These are phyloP conservation scores for Uria lomvia DNA, from an alignment of 2,113 vertebrate genomes.

Conservation along the genomic window DNA sequence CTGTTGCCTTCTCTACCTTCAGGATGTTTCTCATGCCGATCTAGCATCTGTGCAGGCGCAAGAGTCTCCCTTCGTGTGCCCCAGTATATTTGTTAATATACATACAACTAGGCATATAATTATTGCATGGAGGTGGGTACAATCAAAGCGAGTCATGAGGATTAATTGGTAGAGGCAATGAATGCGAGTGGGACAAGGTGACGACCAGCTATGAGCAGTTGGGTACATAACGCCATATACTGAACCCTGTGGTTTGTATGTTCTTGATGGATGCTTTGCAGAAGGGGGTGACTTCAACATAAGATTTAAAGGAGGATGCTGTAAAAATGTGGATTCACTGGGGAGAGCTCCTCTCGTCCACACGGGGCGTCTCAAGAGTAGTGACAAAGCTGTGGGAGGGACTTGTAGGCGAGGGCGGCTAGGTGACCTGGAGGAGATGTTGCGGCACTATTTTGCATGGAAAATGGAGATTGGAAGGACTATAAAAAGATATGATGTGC, in stretches of 20 bases:
- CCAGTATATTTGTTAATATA: neutral
- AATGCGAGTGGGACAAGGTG: neutral
- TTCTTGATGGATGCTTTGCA: neutral
- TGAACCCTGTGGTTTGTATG: neutral
- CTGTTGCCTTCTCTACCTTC: neutral
- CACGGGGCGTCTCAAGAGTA: neutral
- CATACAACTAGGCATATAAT: neutral
- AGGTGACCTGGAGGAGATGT: neutral
- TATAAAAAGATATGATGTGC: neutral
- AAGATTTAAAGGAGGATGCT: neutral
- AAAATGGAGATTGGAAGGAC: neutral
- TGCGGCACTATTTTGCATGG: neutral
- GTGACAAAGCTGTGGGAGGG: neutral
- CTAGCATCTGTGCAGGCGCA: neutral
- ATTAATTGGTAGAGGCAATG: neutral
- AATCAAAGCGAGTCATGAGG: neutral
- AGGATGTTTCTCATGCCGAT: neutral
- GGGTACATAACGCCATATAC: rapidly evolving
- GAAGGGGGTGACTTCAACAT: neutral
- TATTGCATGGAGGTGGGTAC: neutral
- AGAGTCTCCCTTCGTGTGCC: neutral
- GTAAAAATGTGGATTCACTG: neutral
- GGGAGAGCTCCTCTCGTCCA: neutral
- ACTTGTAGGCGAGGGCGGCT: neutral
- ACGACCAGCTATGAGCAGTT: neutral